Conservation (phyloP, 2,888 invertebrate species). For the Synanthedon tipuliformis region DNA sequence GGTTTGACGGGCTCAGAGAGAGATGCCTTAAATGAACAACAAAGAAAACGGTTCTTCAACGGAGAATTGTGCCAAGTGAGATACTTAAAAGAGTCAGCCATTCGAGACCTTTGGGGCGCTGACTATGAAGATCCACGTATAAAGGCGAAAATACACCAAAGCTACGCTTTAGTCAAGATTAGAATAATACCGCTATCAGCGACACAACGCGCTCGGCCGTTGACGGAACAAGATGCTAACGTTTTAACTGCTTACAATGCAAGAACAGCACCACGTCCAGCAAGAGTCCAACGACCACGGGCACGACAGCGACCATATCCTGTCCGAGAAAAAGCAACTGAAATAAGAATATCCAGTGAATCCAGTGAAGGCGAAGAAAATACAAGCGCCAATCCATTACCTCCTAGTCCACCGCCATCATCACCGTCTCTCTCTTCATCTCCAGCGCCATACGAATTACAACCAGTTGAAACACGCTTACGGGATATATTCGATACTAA, state of each 20-base stretch:
- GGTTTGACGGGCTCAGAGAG: conserved; percentile 61
- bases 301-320: conserved; percentile 50
- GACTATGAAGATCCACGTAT: conserved; percentile 64
- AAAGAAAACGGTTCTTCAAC: conserved; percentile 63
- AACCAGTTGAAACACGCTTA: conserved; percentile 55
- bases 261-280: conserved; percentile 57
- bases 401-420: conserved; percentile 57
- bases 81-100: conserved; percentile 62
- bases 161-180: conserved; percentile 61
- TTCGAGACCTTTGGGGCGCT: conserved; percentile 62
- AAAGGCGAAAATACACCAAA: conserved; percentile 61
- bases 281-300: conserved; percentile 43
- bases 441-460: conserved; percentile 55
- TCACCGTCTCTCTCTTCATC: conserved; percentile 58
- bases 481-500: conserved; percentile 63
- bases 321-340: conserved; percentile 36
- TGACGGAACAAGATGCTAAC: conserved; percentile 65
- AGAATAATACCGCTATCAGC: conserved; percentile 62
- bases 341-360: conserved; percentile 53
- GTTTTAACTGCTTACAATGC: conserved; percentile 65
- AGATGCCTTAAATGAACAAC: conserved; percentile 62
- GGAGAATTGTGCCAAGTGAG: conserved; percentile 67
- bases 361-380: conserved; percentile 62
- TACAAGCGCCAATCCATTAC: conserved; percentile 40
- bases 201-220: conserved; percentile 52